Evolutionary conservation across 2,797 vertebrate genomes (phyloP), one percentile per base, ranked within the genome.

Genomic region (Syngnathus rostellatus): DNA sequence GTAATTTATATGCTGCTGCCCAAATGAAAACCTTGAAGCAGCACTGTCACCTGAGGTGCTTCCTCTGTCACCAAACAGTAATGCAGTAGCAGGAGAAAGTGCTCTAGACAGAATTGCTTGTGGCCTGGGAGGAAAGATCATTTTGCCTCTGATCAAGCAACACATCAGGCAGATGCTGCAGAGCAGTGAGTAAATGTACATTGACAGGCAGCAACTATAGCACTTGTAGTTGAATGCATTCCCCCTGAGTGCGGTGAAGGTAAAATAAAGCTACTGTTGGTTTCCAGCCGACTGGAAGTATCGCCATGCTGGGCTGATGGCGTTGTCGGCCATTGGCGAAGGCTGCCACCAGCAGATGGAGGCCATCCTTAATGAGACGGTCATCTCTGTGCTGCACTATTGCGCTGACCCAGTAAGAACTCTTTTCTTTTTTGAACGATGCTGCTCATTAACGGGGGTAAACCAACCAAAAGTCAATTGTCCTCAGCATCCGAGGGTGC

Each of bases 291-390:
- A 99, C 84, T 99, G 97, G 97, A 97, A 97, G 72, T 98, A 96
- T 74, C 93, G 97, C 11, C 94, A 99, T 0, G 97, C 97, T 0
- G 97, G 97, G 43, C 86, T 99, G 66, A 99, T 99, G 97, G 97
- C 97, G 0, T 89, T 99, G 66, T 99, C 97, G 0, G 97, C 95
- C 72, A 99, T 99, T 4, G 97, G 97, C 0, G 97, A 99, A 88
- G 97, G 97, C 23, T 99, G 97, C 79, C 96, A 99, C 83, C 96
- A 98, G 80, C 97, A 99, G 84, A 99, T 99, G 97, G 96, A 98
- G 76, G 94, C 94, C 63, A 99, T 99, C 85, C 89, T 99, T 59
- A 95, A 93, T 65, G 97, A 99, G 86, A 99, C 98, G 14, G 94
- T 99, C 80, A 94, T 93, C 86, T 97, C 97, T 0, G 96, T 99